phyloP scores from a whole-genome alignment of 2,888 invertebrate species.

The Parnassius apollo region DNA sequence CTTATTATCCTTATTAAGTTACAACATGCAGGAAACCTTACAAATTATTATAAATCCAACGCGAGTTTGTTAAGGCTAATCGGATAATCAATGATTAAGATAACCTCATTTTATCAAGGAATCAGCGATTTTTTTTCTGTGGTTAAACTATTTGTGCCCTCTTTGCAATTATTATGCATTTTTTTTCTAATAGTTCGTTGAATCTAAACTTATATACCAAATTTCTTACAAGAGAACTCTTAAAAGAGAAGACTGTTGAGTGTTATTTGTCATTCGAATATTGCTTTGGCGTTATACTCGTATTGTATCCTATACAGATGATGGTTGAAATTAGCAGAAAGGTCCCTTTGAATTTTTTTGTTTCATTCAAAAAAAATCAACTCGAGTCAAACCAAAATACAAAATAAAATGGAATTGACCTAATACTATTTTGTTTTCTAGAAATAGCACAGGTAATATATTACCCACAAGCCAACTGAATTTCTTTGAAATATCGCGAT shows the following conservation, averaged over 20 bases:
- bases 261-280: no score
- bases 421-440: constrained; percentile 28
- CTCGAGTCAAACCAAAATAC: constrained; percentile 19
- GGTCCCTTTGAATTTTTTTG: no score
- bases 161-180: no score
- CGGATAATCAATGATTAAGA: not conserved
- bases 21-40: not conserved
- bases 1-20: not conserved
- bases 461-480: constrained; percentile 38
- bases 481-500: constrained; percentile 42
- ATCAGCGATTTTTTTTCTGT: not conserved
- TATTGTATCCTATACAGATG: no score
- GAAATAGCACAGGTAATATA: constrained; percentile 39
- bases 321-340: no score
- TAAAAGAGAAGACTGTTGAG: no score
- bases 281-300: no score
- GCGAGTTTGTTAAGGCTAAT: constrained; percentile 2
- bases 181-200: no score
- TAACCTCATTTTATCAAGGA: not conserved
- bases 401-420: constrained; percentile 25
- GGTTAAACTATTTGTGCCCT: no score
- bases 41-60: not conserved
- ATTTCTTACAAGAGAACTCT: no score
- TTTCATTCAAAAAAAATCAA: not conserved
- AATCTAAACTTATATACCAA: no score